Base-by-base conservation (phyloP, 1,140 invertebrate genomes). In the Sweltsa coloradensis region DNA sequence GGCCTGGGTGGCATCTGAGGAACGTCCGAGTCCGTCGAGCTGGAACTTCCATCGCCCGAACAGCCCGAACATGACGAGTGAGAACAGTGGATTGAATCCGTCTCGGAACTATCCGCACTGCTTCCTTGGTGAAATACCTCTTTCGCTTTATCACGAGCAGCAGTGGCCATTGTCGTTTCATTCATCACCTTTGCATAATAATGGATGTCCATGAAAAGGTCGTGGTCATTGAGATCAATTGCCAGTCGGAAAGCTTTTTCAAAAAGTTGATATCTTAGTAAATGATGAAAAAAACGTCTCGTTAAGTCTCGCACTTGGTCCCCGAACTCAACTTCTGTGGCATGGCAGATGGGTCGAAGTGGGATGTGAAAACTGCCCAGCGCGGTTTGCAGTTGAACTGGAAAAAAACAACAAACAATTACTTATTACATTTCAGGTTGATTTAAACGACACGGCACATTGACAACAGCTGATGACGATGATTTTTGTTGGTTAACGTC, bases 201-300 rank as follows among this genome's bases (percentile, higher is more conserved):
- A 59, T 87, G 79, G 31, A 90, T 74, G 66, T 92, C 87, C 77
- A 85, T 78, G 56, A 87, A 88, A 27, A 87, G 71, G 66, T 88
- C 85, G 57, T 83, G 81, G 59, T 86, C 81, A 24, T 75, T 75
- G 44, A 93, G 71, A 62, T 92, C 87, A 54, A 90, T 83, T 13
- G 85, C 88, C 39, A 93, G 65, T 47, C 86, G 75, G 57, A 89
- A 85, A 7, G 89, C 87, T 59, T 89, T 90, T 57, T 90, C 85
- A 61, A 86, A 81, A 40, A 85, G 68, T 45, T 79, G 76, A 58
- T 85, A 79, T 77, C 82, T 74, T 22, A 89, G 64, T 40, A 89
- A 61, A 59, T 81, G 79, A 63, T 88, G 82, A 55, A 88, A 89
- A 65, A 87, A 87, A 54, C 81, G 61, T 47, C 84, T 65, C 5